A percentile compares a stretch with the other conserved stretches of the same genome.
Evolutionary conservation across 2,888 invertebrate genomes (phyloP).

Genomic region (Cephus pygmeus): DNA sequence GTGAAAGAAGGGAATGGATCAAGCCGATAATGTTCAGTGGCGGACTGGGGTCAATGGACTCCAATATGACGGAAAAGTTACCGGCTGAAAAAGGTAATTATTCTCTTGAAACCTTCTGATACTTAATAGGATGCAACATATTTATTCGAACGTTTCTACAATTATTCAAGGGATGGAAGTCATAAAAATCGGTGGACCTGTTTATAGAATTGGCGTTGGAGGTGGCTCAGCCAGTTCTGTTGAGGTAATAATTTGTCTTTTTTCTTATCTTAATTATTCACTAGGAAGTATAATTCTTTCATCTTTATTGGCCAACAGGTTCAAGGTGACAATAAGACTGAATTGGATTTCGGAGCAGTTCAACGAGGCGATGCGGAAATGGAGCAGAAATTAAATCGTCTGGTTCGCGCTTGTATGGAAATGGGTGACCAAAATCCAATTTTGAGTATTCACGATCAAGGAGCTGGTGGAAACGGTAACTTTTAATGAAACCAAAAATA

Average conservation of each 20-base stretch:
- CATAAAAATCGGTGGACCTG: slow-evolving; percentile 96
- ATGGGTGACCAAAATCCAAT: slow-evolving; percentile 86
- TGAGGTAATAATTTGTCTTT: slow-evolving; percentile 66
- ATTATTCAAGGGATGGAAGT: slow-evolving; percentile 80
- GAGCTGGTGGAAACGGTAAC: slow-evolving; percentile 93
- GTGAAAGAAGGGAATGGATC: slow-evolving; percentile 88
- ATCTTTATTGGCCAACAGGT: slow-evolving; percentile 66
- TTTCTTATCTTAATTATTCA: neutral
- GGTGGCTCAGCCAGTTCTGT: slow-evolving; percentile 99
- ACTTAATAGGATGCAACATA: neutral
- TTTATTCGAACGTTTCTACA: neutral
- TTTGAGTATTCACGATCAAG: slow-evolving; percentile 96
- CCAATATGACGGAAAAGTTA: slow-evolving; percentile 81
- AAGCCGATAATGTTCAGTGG: slow-evolving; percentile 99
- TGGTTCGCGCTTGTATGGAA: slow-evolving; percentile 93
- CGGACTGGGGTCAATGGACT: slow-evolving; percentile 92
- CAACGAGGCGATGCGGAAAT: slow-evolving; percentile 98
- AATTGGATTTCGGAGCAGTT: slow-evolving; percentile 95
- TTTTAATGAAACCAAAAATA: neutral
- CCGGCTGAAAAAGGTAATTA: slow-evolving; percentile 76
- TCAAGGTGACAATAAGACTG: slow-evolving; percentile 87
- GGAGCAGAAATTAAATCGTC: slow-evolving; percentile 96
- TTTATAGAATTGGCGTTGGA: slow-evolving; percentile 97
- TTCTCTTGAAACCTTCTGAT: neutral
- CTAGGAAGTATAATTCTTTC: neutral